Percentiles rank a stretch among this genome's conserved stretches.
phyloP scores from a whole-genome alignment of 1,140 invertebrate species.

The Drosophila sturtevanti region DNA sequence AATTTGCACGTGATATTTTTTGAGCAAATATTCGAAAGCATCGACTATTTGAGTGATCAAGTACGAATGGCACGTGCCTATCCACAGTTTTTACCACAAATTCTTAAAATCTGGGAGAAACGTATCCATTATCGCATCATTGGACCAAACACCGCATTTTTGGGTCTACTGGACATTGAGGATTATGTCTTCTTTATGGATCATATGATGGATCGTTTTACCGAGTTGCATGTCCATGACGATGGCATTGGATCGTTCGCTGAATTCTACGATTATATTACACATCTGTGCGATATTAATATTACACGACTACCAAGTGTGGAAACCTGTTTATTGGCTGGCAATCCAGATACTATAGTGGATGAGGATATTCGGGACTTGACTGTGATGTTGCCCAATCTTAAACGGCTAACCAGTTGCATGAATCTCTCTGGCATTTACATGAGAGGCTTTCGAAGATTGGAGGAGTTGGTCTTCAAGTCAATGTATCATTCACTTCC shows the following conservation, averaged over 20 bases:
- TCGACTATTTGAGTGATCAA: slow-evolving; percentile 57
- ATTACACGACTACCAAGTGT: slow-evolving; percentile 40
- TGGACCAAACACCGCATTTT: slow-evolving; percentile 55
- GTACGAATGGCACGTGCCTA: slow-evolving; percentile 71
- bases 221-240: slow-evolving; percentile 61
- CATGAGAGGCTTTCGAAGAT: slow-evolving; percentile 48
- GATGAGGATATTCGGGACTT: slow-evolving; percentile 61
- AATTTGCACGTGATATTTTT: slow-evolving; percentile 71
- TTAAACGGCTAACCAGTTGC: slow-evolving; percentile 56
- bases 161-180: slow-evolving; percentile 57
- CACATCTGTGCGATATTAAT: slow-evolving; percentile 60
- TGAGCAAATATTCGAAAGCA: slow-evolving; percentile 69
- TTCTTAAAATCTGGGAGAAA: slow-evolving; percentile 55
- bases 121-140: slow-evolving; percentile 41
- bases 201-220: slow-evolving; percentile 55
- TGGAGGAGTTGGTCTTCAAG: slow-evolving; percentile 64
- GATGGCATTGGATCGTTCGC: slow-evolving; percentile 60
- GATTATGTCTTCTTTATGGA: slow-evolving; percentile 72
- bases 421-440: slow-evolving; percentile 63
- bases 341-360: slow-evolving; percentile 51
- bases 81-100: slow-evolving; percentile 56
- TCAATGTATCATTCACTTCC: slow-evolving; percentile 66
- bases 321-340: slow-evolving; percentile 54
- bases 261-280: slow-evolving; percentile 66
- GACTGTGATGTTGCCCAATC: slow-evolving; percentile 54